Conservation (phyloP, 2,797 vertebrate species). For the Hybognathus amarus region DNA sequence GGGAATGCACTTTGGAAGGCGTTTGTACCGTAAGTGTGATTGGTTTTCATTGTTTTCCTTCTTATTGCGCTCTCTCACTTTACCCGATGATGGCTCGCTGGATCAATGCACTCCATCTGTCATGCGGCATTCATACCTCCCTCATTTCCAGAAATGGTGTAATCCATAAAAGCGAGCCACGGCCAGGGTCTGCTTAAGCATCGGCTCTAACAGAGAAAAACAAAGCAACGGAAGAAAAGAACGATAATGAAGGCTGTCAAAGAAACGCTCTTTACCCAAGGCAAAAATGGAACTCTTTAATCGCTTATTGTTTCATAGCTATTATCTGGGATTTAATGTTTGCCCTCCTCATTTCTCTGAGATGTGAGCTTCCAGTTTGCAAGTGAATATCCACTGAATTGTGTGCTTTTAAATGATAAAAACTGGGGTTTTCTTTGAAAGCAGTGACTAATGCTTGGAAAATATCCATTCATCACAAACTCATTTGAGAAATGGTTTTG, state of each 20-base stretch:
- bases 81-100: conserved; percentile 45
- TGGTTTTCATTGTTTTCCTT: conserved; percentile 42
- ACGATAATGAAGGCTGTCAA: conserved; percentile 65
- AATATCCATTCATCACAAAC: not conserved
- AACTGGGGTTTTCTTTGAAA: conserved; percentile 11
- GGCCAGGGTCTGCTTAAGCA: conserved; percentile 54
- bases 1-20: not conserved
- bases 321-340: conserved; percentile 48
- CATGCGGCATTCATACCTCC: conserved; percentile 59
- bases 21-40: conserved; percentile 29
- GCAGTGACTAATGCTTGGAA: not conserved
- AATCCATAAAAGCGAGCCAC: conserved; percentile 55
- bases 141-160: conserved; percentile 63
- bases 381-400: conserved; percentile 22
- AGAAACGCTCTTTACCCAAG: conserved; percentile 58
- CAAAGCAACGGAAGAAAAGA: conserved; percentile 57
- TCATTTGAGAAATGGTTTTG: conserved; percentile 50
- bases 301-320: conserved; percentile 34
- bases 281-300: conserved; percentile 52
- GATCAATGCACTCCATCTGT: conserved; percentile 58
- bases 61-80: conserved; percentile 43
- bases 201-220: conserved; percentile 52
- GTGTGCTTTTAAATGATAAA: conserved; percentile 36
- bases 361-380: not conserved
- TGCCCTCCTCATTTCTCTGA: not conserved